Evolutionary conservation across 1,140 invertebrate genomes (phyloP).

Genomic region (Meloidogyne hapla): DNA sequence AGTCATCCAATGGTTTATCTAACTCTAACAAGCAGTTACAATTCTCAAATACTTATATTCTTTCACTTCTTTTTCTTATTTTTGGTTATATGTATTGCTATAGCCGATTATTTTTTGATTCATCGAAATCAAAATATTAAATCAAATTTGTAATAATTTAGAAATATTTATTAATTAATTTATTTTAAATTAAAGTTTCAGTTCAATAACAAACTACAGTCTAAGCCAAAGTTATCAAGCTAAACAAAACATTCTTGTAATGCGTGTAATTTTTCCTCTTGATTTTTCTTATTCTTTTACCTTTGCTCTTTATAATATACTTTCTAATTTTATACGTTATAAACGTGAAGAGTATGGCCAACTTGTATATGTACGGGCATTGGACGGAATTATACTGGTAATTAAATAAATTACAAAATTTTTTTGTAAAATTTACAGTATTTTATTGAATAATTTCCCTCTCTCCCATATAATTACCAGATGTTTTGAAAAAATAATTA

Average conservation of each 20-base stretch:
- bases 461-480: too few species aligned
- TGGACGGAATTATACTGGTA: slow-evolving; percentile 10
- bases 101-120: slow-evolving; percentile 22
- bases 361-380: not conserved
- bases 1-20: slow-evolving; percentile 8
- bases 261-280: slow-evolving; percentile 20
- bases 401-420: not conserved
- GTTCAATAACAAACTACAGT: slow-evolving; percentile 10
- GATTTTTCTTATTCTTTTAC: slow-evolving; percentile 24
- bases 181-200: slow-evolving; percentile 3
- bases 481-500: too few species aligned
- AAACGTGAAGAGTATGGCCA: not conserved
- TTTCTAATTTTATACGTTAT: slow-evolving; percentile 12
- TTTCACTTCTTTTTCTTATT: slow-evolving; percentile 9
- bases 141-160: too few species aligned
- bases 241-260: slow-evolving; percentile 18
- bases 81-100: slow-evolving; percentile 21
- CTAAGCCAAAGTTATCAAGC: slow-evolving; percentile 22
- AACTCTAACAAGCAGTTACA: slow-evolving; percentile 9
- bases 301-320: slow-evolving; percentile 18
- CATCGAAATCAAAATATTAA: slow-evolving; percentile 3
- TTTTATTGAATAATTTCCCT: too few species aligned
- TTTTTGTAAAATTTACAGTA: too few species aligned
- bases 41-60: slow-evolving; percentile 4
- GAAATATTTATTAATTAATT: not conserved